A percentile compares a stretch with the other conserved stretches of the same genome.
Evolutionary conservation across 2,888 invertebrate genomes (phyloP).

Genomic region (Lysandra coridon): DNA sequence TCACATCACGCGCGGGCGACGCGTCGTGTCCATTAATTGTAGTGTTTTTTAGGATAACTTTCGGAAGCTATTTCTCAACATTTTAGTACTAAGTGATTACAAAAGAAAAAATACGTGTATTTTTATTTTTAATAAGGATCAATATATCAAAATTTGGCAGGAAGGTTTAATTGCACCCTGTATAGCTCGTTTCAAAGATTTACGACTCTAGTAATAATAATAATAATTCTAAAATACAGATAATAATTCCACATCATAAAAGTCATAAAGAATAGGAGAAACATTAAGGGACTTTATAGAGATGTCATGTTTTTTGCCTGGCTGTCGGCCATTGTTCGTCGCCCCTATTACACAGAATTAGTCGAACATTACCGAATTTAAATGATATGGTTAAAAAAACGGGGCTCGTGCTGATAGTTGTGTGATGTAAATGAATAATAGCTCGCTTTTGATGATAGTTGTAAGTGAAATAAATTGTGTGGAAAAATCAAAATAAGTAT

Average conservation of each 20-base stretch:
- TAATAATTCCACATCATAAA: constrained; percentile 17
- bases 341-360: constrained; percentile 51
- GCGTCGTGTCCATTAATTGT: no score
- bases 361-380: constrained; percentile 61
- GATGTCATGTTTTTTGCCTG: constrained; percentile 61
- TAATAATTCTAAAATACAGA: constrained; percentile 35
- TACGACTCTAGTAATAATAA: neutral
- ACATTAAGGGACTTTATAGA: constrained; percentile 52
- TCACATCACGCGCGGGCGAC: no score
- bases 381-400: constrained; percentile 47
- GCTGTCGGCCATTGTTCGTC: constrained; percentile 43
- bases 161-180: no score
- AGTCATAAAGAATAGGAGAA: constrained; percentile 33
- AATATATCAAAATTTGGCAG: no score
- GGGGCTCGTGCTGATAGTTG: constrained; percentile 18
- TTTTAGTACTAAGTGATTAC: no score
- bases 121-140: no score
- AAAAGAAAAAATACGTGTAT: no score
- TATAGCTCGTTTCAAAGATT: constrained; percentile 1
- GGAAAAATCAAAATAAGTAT: neutral
- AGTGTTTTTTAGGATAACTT: no score
- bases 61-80: no score
- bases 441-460: neutral
- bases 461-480: neutral
- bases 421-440: constrained; percentile 12